phyloP scores from a whole-genome alignment of 2,113 vertebrate species.

The Aix galericulata region DNA sequence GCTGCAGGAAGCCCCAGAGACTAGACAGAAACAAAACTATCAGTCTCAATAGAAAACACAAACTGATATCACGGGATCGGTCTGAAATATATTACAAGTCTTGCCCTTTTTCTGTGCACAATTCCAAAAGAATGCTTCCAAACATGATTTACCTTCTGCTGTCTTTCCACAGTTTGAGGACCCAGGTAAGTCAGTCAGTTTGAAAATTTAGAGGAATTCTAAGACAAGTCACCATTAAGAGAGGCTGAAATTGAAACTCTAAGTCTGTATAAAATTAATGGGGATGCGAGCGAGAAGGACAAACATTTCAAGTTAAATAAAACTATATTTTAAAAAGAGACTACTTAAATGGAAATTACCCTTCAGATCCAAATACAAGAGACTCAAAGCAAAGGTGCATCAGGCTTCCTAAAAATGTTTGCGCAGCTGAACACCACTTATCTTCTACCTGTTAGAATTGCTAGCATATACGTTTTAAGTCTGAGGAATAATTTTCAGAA shows the following conservation, averaged over 20 bases:
- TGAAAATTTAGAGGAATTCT: neutral
- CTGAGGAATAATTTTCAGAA: neutral
- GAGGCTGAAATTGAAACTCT: neutral
- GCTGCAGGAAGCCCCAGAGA: neutral
- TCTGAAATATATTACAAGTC: neutral
- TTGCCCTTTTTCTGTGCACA: neutral
- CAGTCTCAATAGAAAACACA: neutral
- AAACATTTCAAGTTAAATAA: neutral
- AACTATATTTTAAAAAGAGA: neutral
- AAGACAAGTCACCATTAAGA: neutral
- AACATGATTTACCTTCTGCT: neutral
- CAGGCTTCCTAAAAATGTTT: neutral
- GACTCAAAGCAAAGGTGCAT: neutral
- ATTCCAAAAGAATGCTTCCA: neutral
- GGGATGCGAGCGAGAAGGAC: neutral
- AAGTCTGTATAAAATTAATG: neutral
- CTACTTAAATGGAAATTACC: neutral
- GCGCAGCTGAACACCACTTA: neutral
- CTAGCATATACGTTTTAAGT: neutral
- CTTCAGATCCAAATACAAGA: neutral
- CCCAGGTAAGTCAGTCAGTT: neutral
- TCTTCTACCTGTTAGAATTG: neutral
- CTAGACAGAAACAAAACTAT: neutral
- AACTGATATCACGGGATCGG: neutral
- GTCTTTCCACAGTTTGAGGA: neutral